Conservation (phyloP, 2,797 vertebrate genomes). For the Tapera naevia region DNA sequence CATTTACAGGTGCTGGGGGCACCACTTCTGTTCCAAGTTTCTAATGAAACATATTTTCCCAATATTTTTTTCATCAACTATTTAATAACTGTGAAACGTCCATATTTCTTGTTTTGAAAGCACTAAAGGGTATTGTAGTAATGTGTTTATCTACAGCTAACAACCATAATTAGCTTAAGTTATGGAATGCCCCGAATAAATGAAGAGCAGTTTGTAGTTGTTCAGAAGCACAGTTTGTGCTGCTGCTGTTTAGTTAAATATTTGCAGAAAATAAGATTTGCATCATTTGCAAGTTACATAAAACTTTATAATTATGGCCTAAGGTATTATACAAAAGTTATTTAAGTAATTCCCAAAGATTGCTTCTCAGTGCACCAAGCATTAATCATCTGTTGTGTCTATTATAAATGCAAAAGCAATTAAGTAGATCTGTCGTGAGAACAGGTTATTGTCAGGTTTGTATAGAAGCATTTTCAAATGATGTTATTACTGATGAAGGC, state of each 20-base stretch:
- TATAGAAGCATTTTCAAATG: constrained; percentile 13
- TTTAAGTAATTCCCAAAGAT: constrained; percentile 75
- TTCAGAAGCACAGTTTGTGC: constrained; percentile 53
- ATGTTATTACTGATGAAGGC: constrained; percentile 22
- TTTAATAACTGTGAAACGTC: constrained; percentile 40
- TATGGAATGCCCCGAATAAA: constrained; percentile 67
- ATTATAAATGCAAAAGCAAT: constrained; percentile 72
- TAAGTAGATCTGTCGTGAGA: constrained; percentile 57
- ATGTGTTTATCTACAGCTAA: constrained; percentile 68
- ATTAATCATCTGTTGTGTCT: constrained; percentile 73
- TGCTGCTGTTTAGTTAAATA: constrained; percentile 71
- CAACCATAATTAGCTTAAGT: constrained; percentile 69
- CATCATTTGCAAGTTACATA: constrained; percentile 74
- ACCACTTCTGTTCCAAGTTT: constrained; percentile 35
- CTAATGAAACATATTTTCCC: constrained; percentile 26
- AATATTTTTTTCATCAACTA: constrained; percentile 11
- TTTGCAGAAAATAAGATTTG: constrained; percentile 70
- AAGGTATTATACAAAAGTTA: constrained; percentile 72
- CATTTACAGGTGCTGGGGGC: constrained; percentile 23
- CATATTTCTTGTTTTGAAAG: constrained; percentile 43
- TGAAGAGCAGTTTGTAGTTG: constrained; percentile 47
- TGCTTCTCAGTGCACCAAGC: constrained; percentile 37
- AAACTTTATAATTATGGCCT: constrained; percentile 75
- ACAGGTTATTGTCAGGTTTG: constrained; percentile 56
- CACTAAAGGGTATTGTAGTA: constrained; percentile 57